These are phyloP conservation scores for Rhyacophila evoluta DNA, from an alignment of 2,888 invertebrate genomes.

Conservation along the genomic window DNA sequence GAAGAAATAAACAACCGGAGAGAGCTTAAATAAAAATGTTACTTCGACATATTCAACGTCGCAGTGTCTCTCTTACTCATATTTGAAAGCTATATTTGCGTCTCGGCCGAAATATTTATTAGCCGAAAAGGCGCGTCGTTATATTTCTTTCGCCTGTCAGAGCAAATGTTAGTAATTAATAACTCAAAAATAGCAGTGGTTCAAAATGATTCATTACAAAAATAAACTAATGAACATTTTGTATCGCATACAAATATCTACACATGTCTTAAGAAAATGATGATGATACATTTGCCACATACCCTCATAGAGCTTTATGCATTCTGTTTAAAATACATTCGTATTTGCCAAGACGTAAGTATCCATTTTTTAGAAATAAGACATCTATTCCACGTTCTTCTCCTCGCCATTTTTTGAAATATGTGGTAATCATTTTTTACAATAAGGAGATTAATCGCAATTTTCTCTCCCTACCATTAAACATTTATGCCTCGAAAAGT, in stretches of 20 bases:
- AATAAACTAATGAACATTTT: not conserved
- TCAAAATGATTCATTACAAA: conserved; percentile 8
- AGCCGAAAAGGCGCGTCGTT: conserved; percentile 43
- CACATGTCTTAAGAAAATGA: not conserved
- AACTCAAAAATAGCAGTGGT: conserved; percentile 49
- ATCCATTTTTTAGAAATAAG: too few relatives aligned
- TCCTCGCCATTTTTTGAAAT: too few relatives aligned
- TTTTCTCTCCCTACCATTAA: too few relatives aligned
- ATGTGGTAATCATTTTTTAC: too few relatives aligned
- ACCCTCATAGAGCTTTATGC: too few relatives aligned
- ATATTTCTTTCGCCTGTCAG: conserved; percentile 51
- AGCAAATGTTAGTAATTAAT: conserved; percentile 52
- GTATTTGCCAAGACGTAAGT: too few relatives aligned
- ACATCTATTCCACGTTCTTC: too few relatives aligned
- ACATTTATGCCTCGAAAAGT: too few relatives aligned
- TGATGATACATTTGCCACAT: too few relatives aligned
- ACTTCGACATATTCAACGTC: conserved; percentile 23
- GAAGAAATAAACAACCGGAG: conserved; percentile 37
- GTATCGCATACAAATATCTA: not conserved
- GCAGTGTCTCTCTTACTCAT: conserved; percentile 12
- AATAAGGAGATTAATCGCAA: too few relatives aligned
- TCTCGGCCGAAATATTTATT: conserved; percentile 35
- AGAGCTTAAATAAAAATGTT: conserved; percentile 43
- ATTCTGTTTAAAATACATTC: too few relatives aligned
- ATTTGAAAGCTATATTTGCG: conserved; percentile 17